Conservation (phyloP, 2,113 vertebrate species). For the Hemibates koningsi region DNA sequence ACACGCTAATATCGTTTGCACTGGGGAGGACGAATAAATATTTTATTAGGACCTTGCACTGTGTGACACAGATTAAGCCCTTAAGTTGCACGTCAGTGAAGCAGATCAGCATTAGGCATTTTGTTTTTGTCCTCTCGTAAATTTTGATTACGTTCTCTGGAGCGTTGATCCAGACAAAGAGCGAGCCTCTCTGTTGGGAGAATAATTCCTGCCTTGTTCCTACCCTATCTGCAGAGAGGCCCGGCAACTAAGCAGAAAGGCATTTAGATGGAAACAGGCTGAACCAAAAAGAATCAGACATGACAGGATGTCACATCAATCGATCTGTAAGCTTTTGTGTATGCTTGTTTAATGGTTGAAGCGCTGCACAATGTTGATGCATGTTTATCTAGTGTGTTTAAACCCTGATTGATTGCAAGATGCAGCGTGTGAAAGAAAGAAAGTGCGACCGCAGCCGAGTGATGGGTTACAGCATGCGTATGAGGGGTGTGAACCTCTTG, state of each 20-base stretch:
- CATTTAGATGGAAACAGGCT: constrained; percentile 38
- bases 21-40: constrained; percentile 19
- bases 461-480: background rate
- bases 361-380: background rate
- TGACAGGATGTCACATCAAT: background rate
- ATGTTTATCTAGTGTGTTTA: background rate
- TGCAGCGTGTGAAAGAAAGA: background rate
- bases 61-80: constrained; percentile 37
- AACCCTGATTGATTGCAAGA: background rate
- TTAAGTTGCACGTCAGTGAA: background rate
- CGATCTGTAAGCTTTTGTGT: background rate
- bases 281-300: constrained; percentile 20
- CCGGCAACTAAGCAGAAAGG: constrained; percentile 18
- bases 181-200: constrained; percentile 39
- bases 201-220: constrained; percentile 59
- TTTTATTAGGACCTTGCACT: constrained; percentile 14
- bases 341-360: background rate
- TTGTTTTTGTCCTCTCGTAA: constrained; percentile 40
- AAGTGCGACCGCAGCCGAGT: background rate
- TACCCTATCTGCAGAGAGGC: constrained; percentile 35
- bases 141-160: constrained; percentile 57
- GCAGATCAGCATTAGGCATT: constrained; percentile 25
- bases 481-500: background rate
- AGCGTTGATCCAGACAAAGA: constrained; percentile 46
- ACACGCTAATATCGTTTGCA: constrained; percentile 28